Conservation (phyloP, 2,888 invertebrate genomes). For the Andrena dorsata region DNA sequence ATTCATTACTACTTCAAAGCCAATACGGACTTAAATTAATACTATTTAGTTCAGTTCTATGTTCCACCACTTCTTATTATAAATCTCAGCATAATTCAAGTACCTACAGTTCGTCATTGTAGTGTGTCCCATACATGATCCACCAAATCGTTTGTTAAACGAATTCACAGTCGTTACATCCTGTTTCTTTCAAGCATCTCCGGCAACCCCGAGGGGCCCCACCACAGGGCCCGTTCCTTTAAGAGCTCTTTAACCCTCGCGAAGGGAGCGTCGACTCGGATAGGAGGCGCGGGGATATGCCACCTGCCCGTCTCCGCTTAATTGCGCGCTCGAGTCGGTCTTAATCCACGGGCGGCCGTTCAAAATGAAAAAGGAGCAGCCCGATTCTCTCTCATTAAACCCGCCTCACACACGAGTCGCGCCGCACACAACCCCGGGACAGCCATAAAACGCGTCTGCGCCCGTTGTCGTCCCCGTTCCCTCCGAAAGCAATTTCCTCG, state of each 20-base stretch:
- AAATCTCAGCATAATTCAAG: no score
- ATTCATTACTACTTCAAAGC: no score
- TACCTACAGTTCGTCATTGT: no score
- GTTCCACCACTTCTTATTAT: no score
- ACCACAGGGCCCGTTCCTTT: slow-evolving; percentile 34
- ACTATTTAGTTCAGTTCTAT: no score
- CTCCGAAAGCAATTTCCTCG: slow-evolving; percentile 23
- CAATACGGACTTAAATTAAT: no score
- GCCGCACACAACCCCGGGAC: not conserved
- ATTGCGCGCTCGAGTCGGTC: slow-evolving; percentile 56
- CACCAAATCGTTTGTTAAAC: no score
- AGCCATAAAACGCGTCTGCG: slow-evolving; percentile 1
- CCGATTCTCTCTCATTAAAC: slow-evolving; percentile 38
- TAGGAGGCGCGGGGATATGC: slow-evolving; percentile 42
- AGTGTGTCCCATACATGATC: no score
- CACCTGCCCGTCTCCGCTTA: slow-evolving; percentile 67
- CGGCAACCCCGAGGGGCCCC: slow-evolving; percentile 26
- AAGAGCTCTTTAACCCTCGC: slow-evolving; percentile 62
- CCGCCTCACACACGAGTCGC: slow-evolving; percentile 18
- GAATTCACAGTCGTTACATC: no score
- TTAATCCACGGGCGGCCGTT: slow-evolving; percentile 56
- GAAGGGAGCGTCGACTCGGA: slow-evolving; percentile 43
- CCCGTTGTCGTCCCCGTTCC: slow-evolving; percentile 11
- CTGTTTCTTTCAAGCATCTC: no score
- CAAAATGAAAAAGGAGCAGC: slow-evolving; percentile 34